These are phyloP conservation scores for Anthonomus grandis DNA, from an alignment of 1,140 invertebrate genomes.

Conservation along the genomic window DNA sequence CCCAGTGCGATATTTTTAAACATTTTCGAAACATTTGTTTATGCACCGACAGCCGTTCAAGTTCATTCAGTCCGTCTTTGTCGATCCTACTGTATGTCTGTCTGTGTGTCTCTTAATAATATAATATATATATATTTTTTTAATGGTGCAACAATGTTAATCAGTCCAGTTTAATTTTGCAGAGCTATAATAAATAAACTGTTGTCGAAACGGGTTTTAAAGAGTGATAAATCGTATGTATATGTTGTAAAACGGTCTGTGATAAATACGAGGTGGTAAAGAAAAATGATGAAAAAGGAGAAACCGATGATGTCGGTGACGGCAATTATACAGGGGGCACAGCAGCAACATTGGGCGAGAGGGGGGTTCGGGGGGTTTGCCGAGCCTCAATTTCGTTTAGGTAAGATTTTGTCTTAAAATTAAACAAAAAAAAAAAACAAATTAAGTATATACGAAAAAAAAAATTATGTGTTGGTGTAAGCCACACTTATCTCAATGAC, in stretches of 20 bases:
- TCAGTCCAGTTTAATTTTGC: too few relatives aligned
- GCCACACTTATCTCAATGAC: too few relatives aligned
- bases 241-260: conserved; percentile 18
- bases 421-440: background rate
- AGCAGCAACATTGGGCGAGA: conserved; percentile 58
- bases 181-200: too few relatives aligned
- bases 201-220: background rate
- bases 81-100: background rate
- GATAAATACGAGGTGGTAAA: conserved; percentile 28
- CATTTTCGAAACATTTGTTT: conserved; percentile 24
- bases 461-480: too few relatives aligned
- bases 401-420: conserved; percentile 31
- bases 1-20: conserved; percentile 26
- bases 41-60: conserved; percentile 15
- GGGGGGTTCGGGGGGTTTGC: conserved; percentile 49
- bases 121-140: too few relatives aligned
- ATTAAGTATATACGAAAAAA: conserved; percentile 7
- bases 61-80: conserved; percentile 8
- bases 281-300: conserved; percentile 80
- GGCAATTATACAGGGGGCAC: conserved; percentile 69
- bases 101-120: too few relatives aligned
- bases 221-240: background rate
- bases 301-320: conserved; percentile 81
- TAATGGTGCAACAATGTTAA: too few relatives aligned
- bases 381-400: conserved; percentile 41